A percentile compares a stretch with the other conserved stretches of the same genome.
Evolutionary conservation across 2,113 vertebrate genomes (phyloP).

Genomic region (Malurus melanocephalus): DNA sequence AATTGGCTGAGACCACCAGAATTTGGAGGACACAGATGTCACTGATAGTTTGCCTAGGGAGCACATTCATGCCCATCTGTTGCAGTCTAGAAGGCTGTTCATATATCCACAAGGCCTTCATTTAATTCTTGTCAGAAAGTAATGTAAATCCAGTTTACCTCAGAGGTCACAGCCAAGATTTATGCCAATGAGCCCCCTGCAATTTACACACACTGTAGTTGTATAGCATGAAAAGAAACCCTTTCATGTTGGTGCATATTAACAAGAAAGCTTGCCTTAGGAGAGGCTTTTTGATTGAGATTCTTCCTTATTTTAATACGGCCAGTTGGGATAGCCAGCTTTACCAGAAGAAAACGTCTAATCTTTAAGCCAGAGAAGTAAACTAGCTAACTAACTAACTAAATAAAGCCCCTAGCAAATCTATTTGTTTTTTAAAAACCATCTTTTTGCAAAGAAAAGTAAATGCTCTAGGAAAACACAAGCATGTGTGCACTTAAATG

Average conservation of each 20-base stretch:
- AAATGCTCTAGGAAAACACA: not conserved
- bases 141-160: conserved; percentile 88
- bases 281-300: conserved; percentile 74
- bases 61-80: conserved; percentile 87
- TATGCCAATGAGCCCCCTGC: conserved; percentile 83
- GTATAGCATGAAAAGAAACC: conserved; percentile 81
- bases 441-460: not conserved
- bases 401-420: conserved; percentile 37
- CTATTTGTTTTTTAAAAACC: not conserved
- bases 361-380: conserved; percentile 65
- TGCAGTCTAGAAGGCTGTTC: conserved; percentile 83
- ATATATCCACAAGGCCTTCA: conserved; percentile 84
- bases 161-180: conserved; percentile 83
- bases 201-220: conserved; percentile 80
- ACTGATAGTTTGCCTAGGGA: conserved; percentile 84
- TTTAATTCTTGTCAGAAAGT: conserved; percentile 90
- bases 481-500: not conserved
- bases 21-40: conserved; percentile 87
- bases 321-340: conserved; percentile 67
- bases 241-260: conserved; percentile 84
- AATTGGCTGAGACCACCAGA: conserved; percentile 87
- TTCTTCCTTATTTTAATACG: conserved; percentile 77
- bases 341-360: conserved; percentile 57
- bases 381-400: conserved; percentile 7
- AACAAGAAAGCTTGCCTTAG: conserved; percentile 81